phyloP scores from a whole-genome alignment of 2,797 vertebrate species.

The Anas bahamensis region DNA sequence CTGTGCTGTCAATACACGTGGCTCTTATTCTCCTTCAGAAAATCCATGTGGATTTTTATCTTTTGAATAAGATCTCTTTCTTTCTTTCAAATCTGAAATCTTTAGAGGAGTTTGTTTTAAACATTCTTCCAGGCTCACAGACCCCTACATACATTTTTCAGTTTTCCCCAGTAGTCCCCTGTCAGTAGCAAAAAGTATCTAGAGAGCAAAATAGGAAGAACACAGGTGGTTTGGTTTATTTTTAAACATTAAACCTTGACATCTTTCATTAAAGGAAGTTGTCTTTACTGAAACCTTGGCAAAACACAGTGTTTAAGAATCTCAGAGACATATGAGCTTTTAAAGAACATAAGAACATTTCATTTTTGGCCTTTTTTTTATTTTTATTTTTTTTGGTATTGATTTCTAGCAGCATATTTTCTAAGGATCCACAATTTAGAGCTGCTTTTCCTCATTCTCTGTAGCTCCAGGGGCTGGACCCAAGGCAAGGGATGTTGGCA shows the following conservation, averaged over 20 bases:
- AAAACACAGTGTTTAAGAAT: neutral
- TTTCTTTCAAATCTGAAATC: neutral
- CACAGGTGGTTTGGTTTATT: neutral
- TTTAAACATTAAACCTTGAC: neutral
- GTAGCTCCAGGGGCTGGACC: neutral
- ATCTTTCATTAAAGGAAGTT: neutral
- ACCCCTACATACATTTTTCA: neutral
- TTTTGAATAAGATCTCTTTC: neutral
- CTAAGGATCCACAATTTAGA: neutral
- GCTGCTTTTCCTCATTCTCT: neutral
- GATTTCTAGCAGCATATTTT: neutral
- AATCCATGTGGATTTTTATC: neutral
- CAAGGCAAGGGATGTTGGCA: neutral
- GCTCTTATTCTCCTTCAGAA: neutral
- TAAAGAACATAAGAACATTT: neutral
- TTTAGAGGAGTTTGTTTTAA: neutral
- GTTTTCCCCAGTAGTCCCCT: neutral
- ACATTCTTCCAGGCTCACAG: neutral
- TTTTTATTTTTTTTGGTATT: neutral
- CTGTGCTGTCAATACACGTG: accelerated
- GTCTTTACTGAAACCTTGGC: neutral
- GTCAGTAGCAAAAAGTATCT: neutral
- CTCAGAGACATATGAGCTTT: neutral
- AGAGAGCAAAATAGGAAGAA: neutral
- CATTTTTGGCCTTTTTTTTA: neutral